Conservation (phyloP, 2,113 vertebrate species). For the Misgurnus anguillicaudatus region DNA sequence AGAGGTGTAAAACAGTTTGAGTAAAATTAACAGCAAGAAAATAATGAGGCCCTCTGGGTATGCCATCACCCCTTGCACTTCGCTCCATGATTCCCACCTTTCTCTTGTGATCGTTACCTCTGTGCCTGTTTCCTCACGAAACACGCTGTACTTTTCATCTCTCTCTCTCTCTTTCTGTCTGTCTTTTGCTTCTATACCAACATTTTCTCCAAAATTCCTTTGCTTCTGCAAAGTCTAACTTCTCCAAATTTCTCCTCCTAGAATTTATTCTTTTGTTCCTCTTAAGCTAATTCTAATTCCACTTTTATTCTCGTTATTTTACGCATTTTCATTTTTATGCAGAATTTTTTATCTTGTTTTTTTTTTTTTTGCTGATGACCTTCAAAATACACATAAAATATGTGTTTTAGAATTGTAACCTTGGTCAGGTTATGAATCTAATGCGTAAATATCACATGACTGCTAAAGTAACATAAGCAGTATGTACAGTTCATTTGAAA, state of each 20-base stretch:
- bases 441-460: neutral
- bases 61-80: conserved; percentile 70
- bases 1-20: conserved; percentile 77
- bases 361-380: neutral
- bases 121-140: conserved; percentile 51
- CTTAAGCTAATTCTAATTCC: conserved; percentile 44
- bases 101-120: conserved; percentile 63
- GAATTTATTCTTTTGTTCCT: conserved; percentile 46
- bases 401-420: neutral
- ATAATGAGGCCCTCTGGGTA: conserved; percentile 83
- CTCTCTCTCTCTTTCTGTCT: conserved; percentile 8
- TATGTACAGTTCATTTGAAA: neutral
- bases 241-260: conserved; percentile 49
- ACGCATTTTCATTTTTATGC: conserved; percentile 21
- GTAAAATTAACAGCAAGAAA: conserved; percentile 83
- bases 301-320: conserved; percentile 46
- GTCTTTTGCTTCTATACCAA: conserved; percentile 32
- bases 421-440: neutral
- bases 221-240: conserved; percentile 16
- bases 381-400: neutral
- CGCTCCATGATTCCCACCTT: conserved; percentile 76
- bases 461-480: neutral
- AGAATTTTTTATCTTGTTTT: neutral
- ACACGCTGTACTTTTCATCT: neutral
- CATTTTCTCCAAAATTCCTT: conserved; percentile 30